Conservation (phyloP, 2,888 invertebrate species). For the Quadroppia sp. region DNA sequence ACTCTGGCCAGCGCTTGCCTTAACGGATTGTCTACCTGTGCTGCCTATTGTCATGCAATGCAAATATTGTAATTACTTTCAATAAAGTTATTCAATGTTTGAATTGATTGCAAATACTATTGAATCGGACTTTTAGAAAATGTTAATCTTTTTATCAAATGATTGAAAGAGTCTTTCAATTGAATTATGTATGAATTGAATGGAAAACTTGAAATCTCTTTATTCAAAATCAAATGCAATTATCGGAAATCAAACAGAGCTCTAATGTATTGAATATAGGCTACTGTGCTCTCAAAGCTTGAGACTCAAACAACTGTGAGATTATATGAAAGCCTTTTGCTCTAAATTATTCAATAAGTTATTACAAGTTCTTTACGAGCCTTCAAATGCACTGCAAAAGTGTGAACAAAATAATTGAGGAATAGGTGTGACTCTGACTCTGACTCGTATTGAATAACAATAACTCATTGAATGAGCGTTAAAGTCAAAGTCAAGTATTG, state of each 20-base stretch:
- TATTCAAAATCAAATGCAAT: conserved; percentile 20
- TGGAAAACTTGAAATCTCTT: background rate
- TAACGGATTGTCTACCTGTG: conserved; percentile 64
- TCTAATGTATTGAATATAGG: conserved; percentile 24
- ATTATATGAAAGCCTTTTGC: background rate
- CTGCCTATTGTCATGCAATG: conserved; percentile 57
- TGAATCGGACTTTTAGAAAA: background rate
- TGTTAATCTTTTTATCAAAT: conserved; percentile 17
- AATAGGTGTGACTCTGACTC: conserved; percentile 25
- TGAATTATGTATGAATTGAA: background rate
- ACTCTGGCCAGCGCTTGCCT: conserved; percentile 69
- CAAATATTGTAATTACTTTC: background rate
- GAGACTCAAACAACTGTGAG: background rate
- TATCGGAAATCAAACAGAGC: background rate
- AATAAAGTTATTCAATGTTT: background rate
- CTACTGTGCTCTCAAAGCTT: conserved; percentile 10
- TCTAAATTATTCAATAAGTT: conserved; percentile 30
- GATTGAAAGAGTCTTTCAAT: conserved; percentile 14
- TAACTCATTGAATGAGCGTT: background rate
- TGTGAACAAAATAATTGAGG: conserved; percentile 18
- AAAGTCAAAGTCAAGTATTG: background rate
- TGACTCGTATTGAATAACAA: conserved; percentile 14
- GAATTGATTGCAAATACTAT: background rate
- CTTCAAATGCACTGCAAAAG: background rate
- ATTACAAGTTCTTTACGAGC: background rate